Conservation (phyloP, 2,888 invertebrate genomes). For the Coenonympha glycerion region DNA sequence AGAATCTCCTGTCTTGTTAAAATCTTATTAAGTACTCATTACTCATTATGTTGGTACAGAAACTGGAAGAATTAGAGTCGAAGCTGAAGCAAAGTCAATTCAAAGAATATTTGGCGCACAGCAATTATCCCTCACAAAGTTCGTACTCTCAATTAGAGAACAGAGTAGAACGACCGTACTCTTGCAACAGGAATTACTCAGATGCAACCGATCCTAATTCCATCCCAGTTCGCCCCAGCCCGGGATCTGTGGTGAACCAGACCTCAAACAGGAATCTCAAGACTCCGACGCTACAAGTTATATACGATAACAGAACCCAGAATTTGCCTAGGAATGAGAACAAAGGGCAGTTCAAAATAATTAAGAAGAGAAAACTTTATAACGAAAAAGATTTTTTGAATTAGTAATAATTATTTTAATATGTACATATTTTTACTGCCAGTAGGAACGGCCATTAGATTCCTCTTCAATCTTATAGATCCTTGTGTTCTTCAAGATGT, state of each 20-base stretch:
- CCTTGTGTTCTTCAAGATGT: conserved; percentile 4
- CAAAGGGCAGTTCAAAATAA: conserved; percentile 59
- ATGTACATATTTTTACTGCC: neutral
- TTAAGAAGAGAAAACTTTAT: conserved; percentile 65
- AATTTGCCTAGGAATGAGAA: conserved; percentile 41
- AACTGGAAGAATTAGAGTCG: conserved; percentile 63
- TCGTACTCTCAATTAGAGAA: conserved; percentile 36
- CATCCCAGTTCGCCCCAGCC: conserved; percentile 37
- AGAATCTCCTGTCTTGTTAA: no score
- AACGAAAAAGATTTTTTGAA: conserved; percentile 61
- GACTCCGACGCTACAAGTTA: conserved; percentile 49
- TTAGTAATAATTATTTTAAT: no score
- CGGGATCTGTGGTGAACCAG: conserved; percentile 32
- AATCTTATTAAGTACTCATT: neutral
- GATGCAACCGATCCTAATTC: conserved; percentile 34
- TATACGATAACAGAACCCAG: conserved; percentile 47
- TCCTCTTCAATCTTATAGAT: no score
- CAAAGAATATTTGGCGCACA: conserved; percentile 60
- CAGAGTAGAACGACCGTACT: conserved; percentile 61
- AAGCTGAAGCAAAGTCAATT: conserved; percentile 65
- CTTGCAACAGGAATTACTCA: conserved; percentile 42
- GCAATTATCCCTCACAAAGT: conserved; percentile 44
- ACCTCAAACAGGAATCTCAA: conserved; percentile 32
- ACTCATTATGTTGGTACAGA: conserved; percentile 22
- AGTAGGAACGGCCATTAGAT: no score